Percentiles rank a stretch among this genome's conserved stretches.
These are phyloP conservation scores for Agrilus planipennis DNA, from an alignment of 1,140 invertebrate genomes.

Conservation along the genomic window DNA sequence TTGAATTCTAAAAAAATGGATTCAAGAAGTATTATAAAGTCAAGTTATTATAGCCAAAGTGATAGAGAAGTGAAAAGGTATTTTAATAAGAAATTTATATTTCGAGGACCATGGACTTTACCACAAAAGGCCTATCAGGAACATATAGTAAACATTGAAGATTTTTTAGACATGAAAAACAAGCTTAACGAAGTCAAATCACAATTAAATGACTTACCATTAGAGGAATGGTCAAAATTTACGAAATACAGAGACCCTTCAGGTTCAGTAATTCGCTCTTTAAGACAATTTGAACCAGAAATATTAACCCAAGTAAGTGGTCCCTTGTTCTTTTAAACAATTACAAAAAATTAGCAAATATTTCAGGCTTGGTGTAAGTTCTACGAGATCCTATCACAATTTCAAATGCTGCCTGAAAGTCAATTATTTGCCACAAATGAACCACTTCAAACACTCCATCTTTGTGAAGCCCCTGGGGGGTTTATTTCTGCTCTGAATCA, in stretches of 20 bases:
- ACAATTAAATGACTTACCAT: constrained; percentile 60
- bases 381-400: constrained; percentile 67
- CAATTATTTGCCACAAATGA: constrained; percentile 24
- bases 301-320: constrained; percentile 57
- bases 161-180: constrained; percentile 52
- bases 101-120: constrained; percentile 12
- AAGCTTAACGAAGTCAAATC: constrained; percentile 68
- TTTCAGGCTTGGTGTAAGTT: constrained; percentile 83
- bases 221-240: constrained; percentile 69
- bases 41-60: too few species aligned
- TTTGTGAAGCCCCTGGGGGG: constrained; percentile 92
- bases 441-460: constrained; percentile 60
- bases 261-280: constrained; percentile 46
- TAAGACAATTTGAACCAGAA: constrained; percentile 57
- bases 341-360: not conserved
- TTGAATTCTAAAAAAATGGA: too few species aligned
- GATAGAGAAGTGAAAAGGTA: not conserved
- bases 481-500: constrained; percentile 86
- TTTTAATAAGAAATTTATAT: constrained; percentile 17
- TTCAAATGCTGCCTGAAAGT: constrained; percentile 42
- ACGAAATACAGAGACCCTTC: constrained; percentile 61
- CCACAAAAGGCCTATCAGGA: constrained; percentile 27
- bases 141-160: constrained; percentile 30
- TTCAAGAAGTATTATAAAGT: too few species aligned
- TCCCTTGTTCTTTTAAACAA: not conserved